These are phyloP conservation scores for Cervus canadensis DNA, from an alignment of 2,113 vertebrate species.

Conservation along the genomic window DNA sequence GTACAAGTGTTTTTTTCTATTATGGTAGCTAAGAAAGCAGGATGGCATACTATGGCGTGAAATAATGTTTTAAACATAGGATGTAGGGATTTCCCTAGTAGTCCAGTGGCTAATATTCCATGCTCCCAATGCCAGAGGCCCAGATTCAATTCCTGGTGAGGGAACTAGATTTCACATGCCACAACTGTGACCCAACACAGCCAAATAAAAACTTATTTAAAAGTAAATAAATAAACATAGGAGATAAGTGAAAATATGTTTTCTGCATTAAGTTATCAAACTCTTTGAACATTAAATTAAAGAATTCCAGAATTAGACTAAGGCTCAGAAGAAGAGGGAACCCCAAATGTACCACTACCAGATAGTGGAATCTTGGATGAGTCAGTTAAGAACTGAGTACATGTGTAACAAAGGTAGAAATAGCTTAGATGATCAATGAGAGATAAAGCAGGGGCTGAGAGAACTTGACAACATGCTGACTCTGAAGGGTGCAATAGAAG, in stretches of 20 bases:
- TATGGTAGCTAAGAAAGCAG: background rate
- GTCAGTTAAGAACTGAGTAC: background rate
- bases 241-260: background rate
- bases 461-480: background rate
- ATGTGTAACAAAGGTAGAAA: background rate
- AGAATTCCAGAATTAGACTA: background rate
- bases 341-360: too few relatives aligned
- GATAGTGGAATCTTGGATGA: background rate
- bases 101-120: background rate
- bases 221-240: background rate
- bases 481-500: background rate
- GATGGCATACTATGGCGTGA: background rate
- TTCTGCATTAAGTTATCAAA: background rate
- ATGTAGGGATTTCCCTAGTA: background rate
- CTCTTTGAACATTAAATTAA: background rate
- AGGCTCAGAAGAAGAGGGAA: background rate
- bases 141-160: background rate
- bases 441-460: background rate
- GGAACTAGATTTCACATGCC: background rate
- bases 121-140: background rate
- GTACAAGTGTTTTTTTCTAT: background rate
- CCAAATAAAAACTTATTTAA: background rate
- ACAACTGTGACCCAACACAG: rapidly evolving
- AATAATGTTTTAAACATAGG: background rate
- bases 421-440: background rate